Conservation (phyloP, 2,888 invertebrate genomes). For the Dendrolimus pini region DNA sequence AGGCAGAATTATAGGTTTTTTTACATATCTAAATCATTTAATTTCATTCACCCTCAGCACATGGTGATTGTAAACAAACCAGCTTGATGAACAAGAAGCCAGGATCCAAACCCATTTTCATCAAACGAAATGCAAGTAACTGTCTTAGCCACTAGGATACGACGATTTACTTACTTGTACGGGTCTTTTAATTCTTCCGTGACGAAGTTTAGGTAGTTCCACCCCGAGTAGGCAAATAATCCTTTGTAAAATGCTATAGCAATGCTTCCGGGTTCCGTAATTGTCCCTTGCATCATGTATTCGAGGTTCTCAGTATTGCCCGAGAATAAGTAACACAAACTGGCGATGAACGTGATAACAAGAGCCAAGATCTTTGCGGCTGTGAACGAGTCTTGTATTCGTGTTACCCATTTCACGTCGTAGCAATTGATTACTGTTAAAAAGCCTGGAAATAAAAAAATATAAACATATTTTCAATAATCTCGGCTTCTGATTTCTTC, state of each 20-base stretch:
- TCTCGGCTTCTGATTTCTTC: too few species aligned
- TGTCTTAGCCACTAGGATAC: too few species aligned
- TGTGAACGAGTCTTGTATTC: slow-evolving; percentile 95
- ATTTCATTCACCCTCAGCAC: too few species aligned
- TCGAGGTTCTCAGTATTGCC: slow-evolving; percentile 85
- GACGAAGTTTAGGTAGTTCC: slow-evolving; percentile 97
- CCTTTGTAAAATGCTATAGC: slow-evolving; percentile 94
- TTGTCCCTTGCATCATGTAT: slow-evolving; percentile 84
- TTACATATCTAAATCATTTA: too few species aligned
- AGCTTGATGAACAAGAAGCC: too few species aligned
- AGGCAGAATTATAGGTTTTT: too few species aligned
- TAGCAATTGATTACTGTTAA: slow-evolving; percentile 95
- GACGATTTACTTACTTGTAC: slow-evolving; percentile 81
- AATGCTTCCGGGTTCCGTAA: slow-evolving; percentile 82
- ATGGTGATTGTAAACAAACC: too few species aligned
- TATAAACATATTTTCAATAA: too few species aligned
- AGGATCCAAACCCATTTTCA: too few species aligned
- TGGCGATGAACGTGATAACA: slow-evolving; percentile 88
- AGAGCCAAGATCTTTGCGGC: slow-evolving; percentile 93
- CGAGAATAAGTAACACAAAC: slow-evolving; percentile 83
- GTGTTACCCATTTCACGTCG: slow-evolving; percentile 96
- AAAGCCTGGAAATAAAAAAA: slow-evolving; percentile 76
- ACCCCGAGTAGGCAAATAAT: slow-evolving; percentile 95
- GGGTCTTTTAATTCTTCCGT: slow-evolving; percentile 96
- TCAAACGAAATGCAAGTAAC: too few species aligned